Evolutionary conservation across 2,113 vertebrate species (phyloP).

Genomic region (Gymnogyps californianus): DNA sequence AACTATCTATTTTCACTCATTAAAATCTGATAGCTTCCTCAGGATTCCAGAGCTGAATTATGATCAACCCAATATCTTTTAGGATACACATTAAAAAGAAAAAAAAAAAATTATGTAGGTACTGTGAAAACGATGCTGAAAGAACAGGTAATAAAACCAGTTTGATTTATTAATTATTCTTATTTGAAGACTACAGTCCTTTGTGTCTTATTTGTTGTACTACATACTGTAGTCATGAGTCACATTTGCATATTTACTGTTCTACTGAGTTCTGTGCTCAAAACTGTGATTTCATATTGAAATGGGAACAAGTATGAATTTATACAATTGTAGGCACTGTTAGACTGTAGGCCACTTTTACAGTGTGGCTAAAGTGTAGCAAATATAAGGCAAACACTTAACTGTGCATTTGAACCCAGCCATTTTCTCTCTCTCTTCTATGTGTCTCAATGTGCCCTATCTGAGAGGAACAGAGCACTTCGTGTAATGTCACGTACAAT

Average conservation of each 20-base stretch:
- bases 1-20: background rate
- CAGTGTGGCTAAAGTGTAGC: background rate
- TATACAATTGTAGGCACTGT: background rate
- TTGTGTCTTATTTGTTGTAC: background rate
- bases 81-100: background rate
- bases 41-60: background rate
- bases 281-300: background rate
- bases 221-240: background rate
- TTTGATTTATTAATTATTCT: background rate
- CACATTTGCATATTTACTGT: background rate
- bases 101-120: background rate
- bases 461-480: background rate
- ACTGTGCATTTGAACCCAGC: background rate
- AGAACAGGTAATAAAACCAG: background rate
- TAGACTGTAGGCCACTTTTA: background rate
- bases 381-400: background rate
- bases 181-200: background rate
- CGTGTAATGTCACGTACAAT: background rate
- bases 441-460: fast-evolving
- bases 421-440: background rate
- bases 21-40: background rate
- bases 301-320: background rate
- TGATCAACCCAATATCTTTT: background rate
- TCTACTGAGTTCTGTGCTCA: background rate
- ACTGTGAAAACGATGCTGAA: background rate